phyloP scores from a whole-genome alignment of 1,140 invertebrate species.

The Meloidogyne floridensis region DNA sequence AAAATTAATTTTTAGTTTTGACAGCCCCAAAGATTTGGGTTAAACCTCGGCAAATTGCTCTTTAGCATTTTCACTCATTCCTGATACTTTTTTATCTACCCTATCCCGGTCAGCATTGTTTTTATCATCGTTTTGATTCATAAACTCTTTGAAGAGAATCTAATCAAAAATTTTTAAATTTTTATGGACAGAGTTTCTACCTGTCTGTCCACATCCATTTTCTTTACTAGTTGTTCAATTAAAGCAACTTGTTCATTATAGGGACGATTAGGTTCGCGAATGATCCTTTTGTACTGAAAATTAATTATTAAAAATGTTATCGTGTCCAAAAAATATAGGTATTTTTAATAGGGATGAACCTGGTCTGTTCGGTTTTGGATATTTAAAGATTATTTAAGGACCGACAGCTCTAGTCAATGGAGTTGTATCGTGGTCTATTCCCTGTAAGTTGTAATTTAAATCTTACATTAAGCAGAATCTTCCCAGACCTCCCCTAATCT shows the following conservation, averaged over 20 bases:
- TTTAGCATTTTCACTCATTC: constrained; percentile 47
- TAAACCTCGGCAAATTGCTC: constrained; percentile 51
- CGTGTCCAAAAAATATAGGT: no score
- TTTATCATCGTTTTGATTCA: constrained; percentile 47
- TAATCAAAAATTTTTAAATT: constrained; percentile 13
- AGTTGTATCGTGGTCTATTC: no score
- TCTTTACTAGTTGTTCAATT: constrained; percentile 41
- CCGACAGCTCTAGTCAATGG: no score
- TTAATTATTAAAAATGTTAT: no score
- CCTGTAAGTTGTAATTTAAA: background rate
- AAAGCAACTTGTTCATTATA: constrained; percentile 44
- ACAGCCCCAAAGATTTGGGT: background rate
- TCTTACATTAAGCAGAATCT: no score
- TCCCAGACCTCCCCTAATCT: no score
- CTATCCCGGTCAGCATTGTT: constrained; percentile 42
- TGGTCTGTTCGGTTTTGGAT: no score
- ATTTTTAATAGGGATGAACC: no score
- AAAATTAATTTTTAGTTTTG: background rate
- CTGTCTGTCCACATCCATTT: constrained; percentile 37
- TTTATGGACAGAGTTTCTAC: constrained; percentile 17
- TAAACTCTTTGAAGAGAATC: constrained; percentile 45
- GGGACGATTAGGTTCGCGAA: constrained; percentile 42
- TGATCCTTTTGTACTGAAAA: constrained; percentile 47
- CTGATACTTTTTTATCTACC: constrained; percentile 42
- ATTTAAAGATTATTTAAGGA: no score